These are phyloP conservation scores for Centrocercus urophasianus DNA, from an alignment of 2,113 vertebrate genomes.

Conservation along the genomic window DNA sequence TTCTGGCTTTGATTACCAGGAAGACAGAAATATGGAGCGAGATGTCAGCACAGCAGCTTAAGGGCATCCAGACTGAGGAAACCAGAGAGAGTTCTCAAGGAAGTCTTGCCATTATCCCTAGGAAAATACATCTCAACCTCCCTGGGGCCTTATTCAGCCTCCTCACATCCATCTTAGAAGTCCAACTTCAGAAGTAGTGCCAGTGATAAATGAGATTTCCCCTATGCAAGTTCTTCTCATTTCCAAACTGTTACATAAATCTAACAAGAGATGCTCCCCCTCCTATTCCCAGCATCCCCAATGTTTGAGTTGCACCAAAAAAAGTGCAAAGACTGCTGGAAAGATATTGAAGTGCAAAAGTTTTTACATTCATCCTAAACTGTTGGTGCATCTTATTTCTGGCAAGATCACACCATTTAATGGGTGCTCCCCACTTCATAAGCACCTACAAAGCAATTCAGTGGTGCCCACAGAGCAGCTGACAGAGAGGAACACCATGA, in stretches of 20 bases:
- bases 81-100: background rate
- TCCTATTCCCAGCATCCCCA: background rate
- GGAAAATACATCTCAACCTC: slow-evolving; percentile 46
- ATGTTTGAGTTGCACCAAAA: background rate
- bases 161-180: slow-evolving; percentile 29
- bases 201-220: slow-evolving; percentile 28
- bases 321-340: background rate
- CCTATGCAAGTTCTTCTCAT: background rate
- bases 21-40: slow-evolving; percentile 25
- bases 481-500: background rate
- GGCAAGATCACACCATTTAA: background rate
- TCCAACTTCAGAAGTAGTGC: slow-evolving; percentile 19
- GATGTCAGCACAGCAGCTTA: slow-evolving; percentile 24
- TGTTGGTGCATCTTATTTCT: background rate
- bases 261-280: background rate
- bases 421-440: background rate
- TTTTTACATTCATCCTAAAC: background rate
- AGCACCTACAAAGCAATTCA: background rate
- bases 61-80: slow-evolving; percentile 21
- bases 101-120: slow-evolving; percentile 37
- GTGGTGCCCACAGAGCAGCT: background rate
- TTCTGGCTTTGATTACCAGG: slow-evolving; percentile 49
- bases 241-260: background rate
- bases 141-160: slow-evolving; percentile 51
- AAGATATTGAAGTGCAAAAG: background rate